Evolutionary conservation across 2,888 invertebrate species (phyloP), one percentile per base, ranked within the genome.

Genomic region (Platypus cylindrus): DNA sequence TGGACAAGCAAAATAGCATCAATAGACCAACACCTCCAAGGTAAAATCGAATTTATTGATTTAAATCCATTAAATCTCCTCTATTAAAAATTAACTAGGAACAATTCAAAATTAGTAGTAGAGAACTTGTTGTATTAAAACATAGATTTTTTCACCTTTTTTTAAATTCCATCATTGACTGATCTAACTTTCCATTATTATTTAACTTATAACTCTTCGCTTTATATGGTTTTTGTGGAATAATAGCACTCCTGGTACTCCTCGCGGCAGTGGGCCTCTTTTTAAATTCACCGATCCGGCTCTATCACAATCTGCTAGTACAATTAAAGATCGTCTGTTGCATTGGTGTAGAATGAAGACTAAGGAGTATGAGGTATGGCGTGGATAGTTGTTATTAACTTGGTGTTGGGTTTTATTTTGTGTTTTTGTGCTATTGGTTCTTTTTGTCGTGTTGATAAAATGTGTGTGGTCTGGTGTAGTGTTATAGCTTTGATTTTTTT

Each of bases 301-400:
- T 67, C 75, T 91, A 70, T 79, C 78, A 65, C 78, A 82, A 66
- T 89, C 85, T 70, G 91, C 91, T 59, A 81, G 79, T 68, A 84
- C 87, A 68, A 87, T 93, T 67, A 95, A 94, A 78, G 91, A 94
- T 64, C 79, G 90, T 67, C 75, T 95, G 64, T 78, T 95, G 69
- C 79, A 83, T 67, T 95, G 95, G 95, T 89, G 89, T 73, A 85
- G 87, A 69, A 82, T 84, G 71, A 91, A 93, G 78, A 93, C 93
- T 58, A 80, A 83, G 73, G 91, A 87, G 72, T 95, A 95, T 70
- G 83, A 91, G 84, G 94, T 93, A 83, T 51, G 49, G n/a, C n/a
- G n/a, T n/a, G n/a, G n/a, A n/a, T n/a, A n/a, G n/a, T n/a, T n/a
- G n/a, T n/a, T n/a, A n/a, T n/a, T n/a, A n/a, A 45, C 25, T 30